Percentiles rank a stretch among this genome's conserved stretches.
These are phyloP conservation scores for Gyps fulvus DNA, from an alignment of 2,113 vertebrate genomes.

Conservation along the genomic window DNA sequence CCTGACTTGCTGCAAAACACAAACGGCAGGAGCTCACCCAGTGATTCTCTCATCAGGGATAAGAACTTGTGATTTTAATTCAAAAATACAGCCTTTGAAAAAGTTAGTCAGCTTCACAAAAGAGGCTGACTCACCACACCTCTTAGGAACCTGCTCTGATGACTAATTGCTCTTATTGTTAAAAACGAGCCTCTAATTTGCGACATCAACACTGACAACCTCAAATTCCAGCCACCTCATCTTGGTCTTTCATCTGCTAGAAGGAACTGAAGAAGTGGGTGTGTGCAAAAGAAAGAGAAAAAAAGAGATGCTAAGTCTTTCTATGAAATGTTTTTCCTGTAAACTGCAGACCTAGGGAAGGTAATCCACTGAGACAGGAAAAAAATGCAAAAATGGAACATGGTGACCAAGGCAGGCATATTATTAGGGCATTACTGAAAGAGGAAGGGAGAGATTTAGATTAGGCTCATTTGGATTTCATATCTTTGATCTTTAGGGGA, in stretches of 20 bases:
- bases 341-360: neutral
- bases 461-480: neutral
- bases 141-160: slow-evolving; percentile 21
- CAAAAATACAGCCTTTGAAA: neutral
- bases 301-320: neutral
- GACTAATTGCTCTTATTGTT: slow-evolving; percentile 49
- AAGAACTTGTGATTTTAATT: neutral
- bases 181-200: slow-evolving; percentile 46
- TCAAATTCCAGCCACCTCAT: slow-evolving; percentile 15
- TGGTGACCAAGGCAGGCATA: neutral
- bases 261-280: neutral
- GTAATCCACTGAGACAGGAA: neutral
- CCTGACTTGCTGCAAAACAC: neutral
- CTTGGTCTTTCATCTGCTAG: neutral
- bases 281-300: neutral
- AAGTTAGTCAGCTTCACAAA: neutral
- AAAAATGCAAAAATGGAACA: neutral
- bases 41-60: neutral
- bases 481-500: neutral
- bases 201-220: slow-evolving; percentile 23
- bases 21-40: neutral
- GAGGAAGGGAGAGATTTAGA: neutral
- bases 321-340: neutral
- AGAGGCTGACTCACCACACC: slow-evolving; percentile 34
- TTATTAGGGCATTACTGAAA: neutral